Percentiles rank a stretch among this genome's conserved stretches.
Evolutionary conservation across 2,797 vertebrate species (phyloP).

Genomic region (Tachyglossus aculeatus): DNA sequence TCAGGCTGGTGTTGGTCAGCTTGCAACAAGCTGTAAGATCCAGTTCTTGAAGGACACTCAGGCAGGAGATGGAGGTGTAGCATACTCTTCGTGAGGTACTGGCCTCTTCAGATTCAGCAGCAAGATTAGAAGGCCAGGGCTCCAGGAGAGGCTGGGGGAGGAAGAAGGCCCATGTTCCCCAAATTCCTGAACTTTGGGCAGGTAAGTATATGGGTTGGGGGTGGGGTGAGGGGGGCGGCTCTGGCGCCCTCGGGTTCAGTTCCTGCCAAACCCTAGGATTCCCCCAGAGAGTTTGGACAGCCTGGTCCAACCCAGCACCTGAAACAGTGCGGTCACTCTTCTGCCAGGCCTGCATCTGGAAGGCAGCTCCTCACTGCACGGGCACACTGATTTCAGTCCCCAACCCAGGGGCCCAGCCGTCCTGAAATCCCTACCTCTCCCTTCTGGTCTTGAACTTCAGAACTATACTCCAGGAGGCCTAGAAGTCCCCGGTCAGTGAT

Average conservation of each 20-base stretch:
- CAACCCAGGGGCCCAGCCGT: not conserved
- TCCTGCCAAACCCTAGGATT: not conserved
- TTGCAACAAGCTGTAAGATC: constrained; percentile 84
- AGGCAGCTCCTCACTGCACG: not conserved
- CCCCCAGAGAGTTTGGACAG: not conserved
- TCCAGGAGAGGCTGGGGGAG: constrained; percentile 73
- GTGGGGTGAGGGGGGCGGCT: not conserved
- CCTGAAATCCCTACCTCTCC: not conserved
- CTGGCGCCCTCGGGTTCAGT: not conserved
- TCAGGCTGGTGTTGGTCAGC: constrained; percentile 84
- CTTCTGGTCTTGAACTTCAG: not conserved
- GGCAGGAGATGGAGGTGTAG: constrained; percentile 75
- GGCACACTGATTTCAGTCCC: not conserved
- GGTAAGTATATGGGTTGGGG: not conserved
- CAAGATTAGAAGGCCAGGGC: constrained; percentile 65
- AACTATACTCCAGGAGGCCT: constrained; percentile 73
- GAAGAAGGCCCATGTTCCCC: constrained; percentile 83
- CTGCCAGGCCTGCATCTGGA: not conserved
- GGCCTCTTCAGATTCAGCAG: constrained; percentile 63
- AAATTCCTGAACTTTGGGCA: constrained; percentile 78
- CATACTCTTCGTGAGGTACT: constrained; percentile 55
- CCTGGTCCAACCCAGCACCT: too few species aligned
- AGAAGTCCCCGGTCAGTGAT: constrained; percentile 84
- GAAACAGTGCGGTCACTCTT: too few species aligned
- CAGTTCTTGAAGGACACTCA: constrained; percentile 79